Conservation (phyloP, 2,113 vertebrate species). For the Patagioenas fasciata region DNA sequence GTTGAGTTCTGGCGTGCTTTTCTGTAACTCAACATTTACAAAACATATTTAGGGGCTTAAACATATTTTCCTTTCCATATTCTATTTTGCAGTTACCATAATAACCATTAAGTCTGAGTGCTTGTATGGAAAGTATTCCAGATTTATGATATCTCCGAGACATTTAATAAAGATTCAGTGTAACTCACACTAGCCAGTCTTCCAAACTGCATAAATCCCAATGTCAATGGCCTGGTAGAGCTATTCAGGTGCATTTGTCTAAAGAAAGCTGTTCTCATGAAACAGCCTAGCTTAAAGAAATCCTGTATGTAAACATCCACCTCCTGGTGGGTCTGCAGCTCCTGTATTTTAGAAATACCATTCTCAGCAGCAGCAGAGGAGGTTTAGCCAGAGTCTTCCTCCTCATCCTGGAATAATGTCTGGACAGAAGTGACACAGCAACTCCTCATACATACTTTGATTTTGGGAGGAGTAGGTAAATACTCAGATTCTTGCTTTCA, state of each 20-base stretch:
- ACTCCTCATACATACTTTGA: neutral
- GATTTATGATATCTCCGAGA: slow-evolving; percentile 37
- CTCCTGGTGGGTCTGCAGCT: neutral
- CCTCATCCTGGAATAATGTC: neutral
- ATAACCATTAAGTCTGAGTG: slow-evolving; percentile 50
- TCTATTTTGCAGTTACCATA: slow-evolving; percentile 59
- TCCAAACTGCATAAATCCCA: slow-evolving; percentile 35
- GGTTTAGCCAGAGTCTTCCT: neutral
- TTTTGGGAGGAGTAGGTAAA: neutral
- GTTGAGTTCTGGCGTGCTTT: slow-evolving; percentile 56
- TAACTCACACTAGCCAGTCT: slow-evolving; percentile 28
- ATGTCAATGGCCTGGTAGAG: neutral
- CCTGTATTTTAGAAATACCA: neutral
- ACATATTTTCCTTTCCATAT: slow-evolving; percentile 45
- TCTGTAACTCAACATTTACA: slow-evolving; percentile 63
- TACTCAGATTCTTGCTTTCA: neutral
- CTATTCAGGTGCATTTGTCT: neutral
- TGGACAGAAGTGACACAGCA: neutral
- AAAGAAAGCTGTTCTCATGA: neutral
- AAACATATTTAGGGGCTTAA: slow-evolving; percentile 52
- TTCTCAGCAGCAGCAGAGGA: neutral
- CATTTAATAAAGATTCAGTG: slow-evolving; percentile 23
- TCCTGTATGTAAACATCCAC: neutral
- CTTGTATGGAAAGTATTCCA: slow-evolving; percentile 31
- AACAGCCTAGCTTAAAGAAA: neutral